A percentile compares a stretch with the other conserved stretches of the same genome.
Evolutionary conservation across 2,888 invertebrate genomes (phyloP).

Genomic region (Napeogenes sylphis): DNA sequence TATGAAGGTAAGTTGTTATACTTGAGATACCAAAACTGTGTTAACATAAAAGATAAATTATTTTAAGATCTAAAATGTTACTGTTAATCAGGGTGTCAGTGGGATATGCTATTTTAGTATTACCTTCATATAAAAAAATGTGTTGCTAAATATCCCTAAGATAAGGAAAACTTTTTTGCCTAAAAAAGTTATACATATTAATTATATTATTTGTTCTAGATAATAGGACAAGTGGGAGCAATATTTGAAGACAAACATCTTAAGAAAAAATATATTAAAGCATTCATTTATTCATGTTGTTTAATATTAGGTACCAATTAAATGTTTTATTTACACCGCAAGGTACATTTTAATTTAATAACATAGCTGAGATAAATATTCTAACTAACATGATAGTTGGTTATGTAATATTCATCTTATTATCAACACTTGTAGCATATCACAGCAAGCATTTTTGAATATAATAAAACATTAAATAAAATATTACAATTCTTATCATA

Average conservation of each 20-base stretch:
- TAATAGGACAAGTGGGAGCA: background rate
- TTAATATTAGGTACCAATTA: conserved; percentile 17
- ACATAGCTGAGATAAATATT: conserved; percentile 30
- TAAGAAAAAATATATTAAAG: background rate
- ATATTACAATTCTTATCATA: conserved; percentile 9
- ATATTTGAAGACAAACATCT: background rate
- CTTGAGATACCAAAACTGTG: too few relatives aligned
- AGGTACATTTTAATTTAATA: conserved; percentile 32
- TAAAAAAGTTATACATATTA: too few relatives aligned
- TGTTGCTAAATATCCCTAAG: too few relatives aligned
- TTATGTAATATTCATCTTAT: conserved; percentile 16
- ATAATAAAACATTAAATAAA: conserved; percentile 23
- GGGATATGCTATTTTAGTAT: too few relatives aligned
- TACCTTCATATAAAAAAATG: too few relatives aligned
- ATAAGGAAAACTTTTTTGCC: too few relatives aligned
- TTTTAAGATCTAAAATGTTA: too few relatives aligned
- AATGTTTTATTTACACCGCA: conserved; percentile 36
- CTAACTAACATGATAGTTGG: conserved; percentile 15
- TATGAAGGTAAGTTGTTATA: too few relatives aligned
- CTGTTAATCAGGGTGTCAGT: too few relatives aligned
- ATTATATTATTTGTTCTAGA: too few relatives aligned
- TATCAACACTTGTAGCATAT: conserved; percentile 38
- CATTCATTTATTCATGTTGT: conserved; percentile 5
- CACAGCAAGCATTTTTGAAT: conserved; percentile 41
- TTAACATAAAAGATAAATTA: too few relatives aligned